A percentile compares a stretch with the other conserved stretches of the same genome.
These are phyloP conservation scores for Sussaba pulchella DNA, from an alignment of 2,888 invertebrate species.

Conservation along the genomic window DNA sequence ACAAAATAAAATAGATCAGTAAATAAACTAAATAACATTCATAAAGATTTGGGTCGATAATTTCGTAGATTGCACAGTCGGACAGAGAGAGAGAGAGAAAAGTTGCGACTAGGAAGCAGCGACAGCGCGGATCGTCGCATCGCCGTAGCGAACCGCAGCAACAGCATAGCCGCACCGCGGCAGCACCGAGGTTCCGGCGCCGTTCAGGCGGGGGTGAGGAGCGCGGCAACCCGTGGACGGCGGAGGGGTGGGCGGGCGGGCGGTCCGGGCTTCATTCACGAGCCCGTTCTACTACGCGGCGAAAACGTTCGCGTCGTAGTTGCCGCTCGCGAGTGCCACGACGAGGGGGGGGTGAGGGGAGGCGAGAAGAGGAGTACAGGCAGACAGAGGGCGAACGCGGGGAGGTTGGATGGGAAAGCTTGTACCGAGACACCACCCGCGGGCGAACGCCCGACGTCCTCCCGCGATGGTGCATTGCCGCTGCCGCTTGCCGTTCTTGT, in stretches of 20 bases:
- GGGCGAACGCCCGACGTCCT: slow-evolving; percentile 43
- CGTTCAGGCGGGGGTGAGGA: slow-evolving; percentile 69
- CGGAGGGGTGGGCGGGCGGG: slow-evolving; percentile 67
- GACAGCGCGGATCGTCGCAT: slow-evolving; percentile 4
- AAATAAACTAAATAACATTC: too few species aligned
- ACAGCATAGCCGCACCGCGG: slow-evolving; percentile 16
- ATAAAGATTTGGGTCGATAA: too few species aligned
- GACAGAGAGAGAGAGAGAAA: background rate
- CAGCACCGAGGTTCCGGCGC: slow-evolving; percentile 56
- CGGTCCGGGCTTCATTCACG: slow-evolving; percentile 62
- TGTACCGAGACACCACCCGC: slow-evolving; percentile 54
- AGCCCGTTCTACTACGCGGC: slow-evolving; percentile 66
- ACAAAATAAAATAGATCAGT: too few species aligned
- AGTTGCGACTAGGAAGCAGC: slow-evolving; percentile 5
- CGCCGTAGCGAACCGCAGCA: slow-evolving; percentile 6
- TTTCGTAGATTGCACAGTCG: too few species aligned
- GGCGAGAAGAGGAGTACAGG: slow-evolving; percentile 33
- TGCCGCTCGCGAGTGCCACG: background rate
- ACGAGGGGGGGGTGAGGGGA: background rate
- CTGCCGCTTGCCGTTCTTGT: slow-evolving; percentile 36
- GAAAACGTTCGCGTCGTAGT: slow-evolving; percentile 48
- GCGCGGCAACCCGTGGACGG: slow-evolving; percentile 55
- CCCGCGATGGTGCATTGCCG: slow-evolving; percentile 57
- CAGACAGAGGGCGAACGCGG: slow-evolving; percentile 63
- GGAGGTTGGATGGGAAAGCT: slow-evolving; percentile 47